A percentile compares a stretch with the other conserved stretches of the same genome.
Conservation (phyloP, 2,888 invertebrate species). For the Plebejus melissa region DNA sequence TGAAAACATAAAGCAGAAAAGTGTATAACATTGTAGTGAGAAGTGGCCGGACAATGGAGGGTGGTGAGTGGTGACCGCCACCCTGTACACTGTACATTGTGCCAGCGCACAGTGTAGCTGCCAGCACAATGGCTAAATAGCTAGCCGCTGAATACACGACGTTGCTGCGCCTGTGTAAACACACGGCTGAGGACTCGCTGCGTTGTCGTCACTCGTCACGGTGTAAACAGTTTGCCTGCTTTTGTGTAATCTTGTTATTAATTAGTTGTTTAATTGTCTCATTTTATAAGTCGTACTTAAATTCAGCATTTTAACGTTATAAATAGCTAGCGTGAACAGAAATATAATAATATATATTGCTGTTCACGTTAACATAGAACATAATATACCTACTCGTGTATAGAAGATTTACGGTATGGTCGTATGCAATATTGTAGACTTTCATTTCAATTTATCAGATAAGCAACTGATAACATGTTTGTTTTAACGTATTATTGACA, state of each 20-base stretch:
- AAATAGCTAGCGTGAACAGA: too few relatives aligned
- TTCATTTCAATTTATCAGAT: too few relatives aligned
- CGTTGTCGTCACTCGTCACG: background rate
- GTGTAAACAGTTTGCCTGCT: background rate
- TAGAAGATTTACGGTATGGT: too few relatives aligned
- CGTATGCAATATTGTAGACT: too few relatives aligned
- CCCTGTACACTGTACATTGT: background rate
- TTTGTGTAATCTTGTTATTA: background rate
- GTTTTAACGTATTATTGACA: too few relatives aligned
- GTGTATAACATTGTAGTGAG: slow-evolving; percentile 1
- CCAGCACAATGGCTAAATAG: background rate
- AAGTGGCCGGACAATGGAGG: background rate
- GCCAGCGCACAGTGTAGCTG: background rate
- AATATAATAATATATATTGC: too few relatives aligned
- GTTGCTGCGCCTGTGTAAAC: background rate
- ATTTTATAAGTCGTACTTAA: too few relatives aligned
- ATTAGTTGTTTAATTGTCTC: too few relatives aligned
- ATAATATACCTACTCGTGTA: too few relatives aligned
- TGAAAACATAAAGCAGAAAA: background rate
- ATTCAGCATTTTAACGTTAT: too few relatives aligned
- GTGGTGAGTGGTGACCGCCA: background rate
- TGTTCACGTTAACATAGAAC: too few relatives aligned
- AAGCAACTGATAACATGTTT: too few relatives aligned
- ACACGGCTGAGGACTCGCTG: background rate
- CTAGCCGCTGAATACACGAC: background rate